Base-by-base conservation (phyloP, 2,888 invertebrate species). In the Brachylomia viminalis region DNA sequence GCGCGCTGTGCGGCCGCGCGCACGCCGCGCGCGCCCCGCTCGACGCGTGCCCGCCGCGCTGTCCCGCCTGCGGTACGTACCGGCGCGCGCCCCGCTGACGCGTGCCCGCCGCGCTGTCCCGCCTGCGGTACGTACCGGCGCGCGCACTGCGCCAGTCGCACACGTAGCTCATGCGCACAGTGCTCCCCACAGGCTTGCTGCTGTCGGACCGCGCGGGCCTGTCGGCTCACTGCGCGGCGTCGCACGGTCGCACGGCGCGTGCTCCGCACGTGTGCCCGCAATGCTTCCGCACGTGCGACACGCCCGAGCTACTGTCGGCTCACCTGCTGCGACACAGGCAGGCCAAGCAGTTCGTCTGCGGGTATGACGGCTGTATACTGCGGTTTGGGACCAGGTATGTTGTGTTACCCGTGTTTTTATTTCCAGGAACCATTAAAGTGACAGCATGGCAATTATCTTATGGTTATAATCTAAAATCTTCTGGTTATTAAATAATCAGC, bases 351-450 rank as follows among this genome's bases (percentile, higher is more conserved):
- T 95, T 93, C 91, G 93, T 96, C 30, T 96, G 96, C 91, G 96
- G 95, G 0, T 95, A 95, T 89, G 94, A 93, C 83, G 93, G 92
- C 52, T 96, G 96, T 87, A 95, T 95, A 62, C 92, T 96, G 88
- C 92, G 96, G 42, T 95, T 96, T 86, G 92, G 90, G 4, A 92
- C 93, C 78, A 92, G 95, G 95, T 94, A 47, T 13, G 7, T 61
- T 11, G 15, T 17, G 15, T 17, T n/a, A 58, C 52, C 7, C 11
- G 6, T 23, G 6, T 1, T 64, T 30, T 23, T n/a, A n/a, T 20
- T 42, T 0, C 5, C 38, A 38, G 38, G 38, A 38, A 38, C 38
- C 38, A 38, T 38, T 38, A 38, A 38, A 38, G 38, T 38, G 5
- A 38, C 38, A 38, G 38, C 38, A 38, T 4, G 38, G 38, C 5